Evolutionary conservation across 2,113 vertebrate genomes (phyloP).

Genomic region (Phainopepla nitens): DNA sequence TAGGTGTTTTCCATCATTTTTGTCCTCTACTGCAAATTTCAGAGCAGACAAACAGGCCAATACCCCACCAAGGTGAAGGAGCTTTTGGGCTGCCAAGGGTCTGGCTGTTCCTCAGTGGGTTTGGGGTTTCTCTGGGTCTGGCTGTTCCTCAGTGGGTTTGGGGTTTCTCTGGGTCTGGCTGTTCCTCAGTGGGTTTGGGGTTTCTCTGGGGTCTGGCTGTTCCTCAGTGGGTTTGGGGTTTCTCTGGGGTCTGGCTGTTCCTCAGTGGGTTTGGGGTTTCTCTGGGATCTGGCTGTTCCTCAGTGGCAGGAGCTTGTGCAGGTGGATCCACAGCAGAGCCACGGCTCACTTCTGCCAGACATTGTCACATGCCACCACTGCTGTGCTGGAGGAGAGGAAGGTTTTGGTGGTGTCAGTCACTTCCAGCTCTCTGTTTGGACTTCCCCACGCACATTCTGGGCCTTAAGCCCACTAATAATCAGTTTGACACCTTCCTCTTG

Average conservation of each 20-base stretch:
- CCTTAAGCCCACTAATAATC: background rate
- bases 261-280: background rate
- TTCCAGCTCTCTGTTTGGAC: background rate
- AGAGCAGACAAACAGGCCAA: background rate
- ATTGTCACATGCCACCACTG: rapidly evolving
- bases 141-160: background rate
- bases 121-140: background rate
- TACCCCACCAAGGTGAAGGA: background rate
- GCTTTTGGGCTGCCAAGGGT: background rate
- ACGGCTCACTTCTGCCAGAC: background rate
- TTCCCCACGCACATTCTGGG: background rate
- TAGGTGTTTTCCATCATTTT: background rate
- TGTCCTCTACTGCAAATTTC: background rate
- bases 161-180: background rate
- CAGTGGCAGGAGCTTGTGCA: background rate
- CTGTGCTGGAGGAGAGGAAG: background rate
- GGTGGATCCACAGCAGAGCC: background rate
- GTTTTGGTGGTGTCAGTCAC: background rate
- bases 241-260: background rate
- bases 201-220: background rate
- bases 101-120: background rate
- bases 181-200: background rate
- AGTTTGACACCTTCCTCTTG: background rate
- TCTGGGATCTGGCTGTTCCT: background rate
- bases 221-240: background rate